These are phyloP conservation scores for Rhyacophila brunnea DNA, from an alignment of 1,140 invertebrate genomes.

Conservation along the genomic window DNA sequence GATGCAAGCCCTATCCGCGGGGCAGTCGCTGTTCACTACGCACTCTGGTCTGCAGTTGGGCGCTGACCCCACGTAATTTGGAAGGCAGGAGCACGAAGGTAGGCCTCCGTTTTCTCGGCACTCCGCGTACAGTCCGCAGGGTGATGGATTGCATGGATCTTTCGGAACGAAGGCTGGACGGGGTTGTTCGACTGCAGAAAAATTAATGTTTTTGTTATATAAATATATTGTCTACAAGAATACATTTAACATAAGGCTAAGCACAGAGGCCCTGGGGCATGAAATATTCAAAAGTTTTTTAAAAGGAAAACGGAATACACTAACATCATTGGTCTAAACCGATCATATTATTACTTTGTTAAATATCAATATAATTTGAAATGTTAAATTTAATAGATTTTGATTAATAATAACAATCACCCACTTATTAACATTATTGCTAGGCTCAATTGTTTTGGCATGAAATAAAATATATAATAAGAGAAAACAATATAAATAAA, in stretches of 20 bases:
- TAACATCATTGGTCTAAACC: not conserved
- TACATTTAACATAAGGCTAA: no score
- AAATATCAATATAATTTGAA: not conserved
- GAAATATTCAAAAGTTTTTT: no score
- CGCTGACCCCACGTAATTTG: constrained; percentile 68
- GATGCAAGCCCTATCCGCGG: constrained; percentile 72
- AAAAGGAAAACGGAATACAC: not conserved
- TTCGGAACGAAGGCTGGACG: constrained; percentile 51
- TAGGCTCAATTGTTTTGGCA: no score
- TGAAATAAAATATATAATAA: no score
- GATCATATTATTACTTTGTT: not conserved
- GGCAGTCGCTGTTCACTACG: constrained; percentile 68
- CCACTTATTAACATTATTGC: no score
- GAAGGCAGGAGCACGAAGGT: constrained; percentile 68
- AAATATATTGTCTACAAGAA: no score
- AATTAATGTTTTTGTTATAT: not conserved
- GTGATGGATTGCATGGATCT: constrained; percentile 75
- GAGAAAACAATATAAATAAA: no score
- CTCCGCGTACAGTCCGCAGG: constrained; percentile 75
- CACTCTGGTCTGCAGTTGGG: constrained; percentile 63
- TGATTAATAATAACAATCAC: no score
- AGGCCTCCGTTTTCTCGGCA: constrained; percentile 61
- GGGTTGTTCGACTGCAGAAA: constrained; percentile 63
- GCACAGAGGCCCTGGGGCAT: no score
- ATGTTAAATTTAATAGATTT: not conserved